Percentiles rank a stretch among this genome's conserved stretches.
These are phyloP conservation scores for Adineta ricciae DNA, from an alignment of 2,888 invertebrate genomes.

Conservation along the genomic window DNA sequence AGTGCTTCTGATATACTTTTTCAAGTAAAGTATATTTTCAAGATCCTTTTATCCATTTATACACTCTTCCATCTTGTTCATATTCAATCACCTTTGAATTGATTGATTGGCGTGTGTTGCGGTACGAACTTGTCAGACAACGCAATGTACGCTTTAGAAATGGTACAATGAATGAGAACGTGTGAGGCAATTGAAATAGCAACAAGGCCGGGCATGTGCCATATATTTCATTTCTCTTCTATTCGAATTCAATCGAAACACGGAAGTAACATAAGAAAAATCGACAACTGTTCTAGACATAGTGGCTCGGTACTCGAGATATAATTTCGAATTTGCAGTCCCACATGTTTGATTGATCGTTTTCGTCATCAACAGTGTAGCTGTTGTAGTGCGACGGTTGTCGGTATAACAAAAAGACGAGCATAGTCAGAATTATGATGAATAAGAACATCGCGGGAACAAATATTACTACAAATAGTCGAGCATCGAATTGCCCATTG, in stretches of 20 bases:
- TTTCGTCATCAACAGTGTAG: neutral
- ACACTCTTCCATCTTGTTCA: too few species aligned
- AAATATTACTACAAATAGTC: neutral
- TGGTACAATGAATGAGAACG: neutral
- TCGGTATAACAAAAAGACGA: neutral
- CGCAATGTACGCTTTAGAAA: neutral
- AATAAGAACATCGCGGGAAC: conserved; percentile 6
- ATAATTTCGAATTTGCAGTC: neutral
- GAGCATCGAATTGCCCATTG: neutral
- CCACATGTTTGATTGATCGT: neutral
- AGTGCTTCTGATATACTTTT: neutral
- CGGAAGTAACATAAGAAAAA: neutral
- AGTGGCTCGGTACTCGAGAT: neutral
- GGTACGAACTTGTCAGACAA: neutral
- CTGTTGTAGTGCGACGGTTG: neutral
- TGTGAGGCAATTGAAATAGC: neutral
- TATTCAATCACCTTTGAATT: neutral
- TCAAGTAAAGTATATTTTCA: too few species aligned
- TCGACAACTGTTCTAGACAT: neutral
- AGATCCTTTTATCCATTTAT: too few species aligned
- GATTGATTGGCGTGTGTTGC: neutral
- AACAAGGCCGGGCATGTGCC: neutral
- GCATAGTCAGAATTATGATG: neutral
- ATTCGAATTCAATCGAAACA: neutral
- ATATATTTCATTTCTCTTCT: neutral